Base-by-base conservation (phyloP, 2,797 vertebrate genomes). In the Prionace glauca region DNA sequence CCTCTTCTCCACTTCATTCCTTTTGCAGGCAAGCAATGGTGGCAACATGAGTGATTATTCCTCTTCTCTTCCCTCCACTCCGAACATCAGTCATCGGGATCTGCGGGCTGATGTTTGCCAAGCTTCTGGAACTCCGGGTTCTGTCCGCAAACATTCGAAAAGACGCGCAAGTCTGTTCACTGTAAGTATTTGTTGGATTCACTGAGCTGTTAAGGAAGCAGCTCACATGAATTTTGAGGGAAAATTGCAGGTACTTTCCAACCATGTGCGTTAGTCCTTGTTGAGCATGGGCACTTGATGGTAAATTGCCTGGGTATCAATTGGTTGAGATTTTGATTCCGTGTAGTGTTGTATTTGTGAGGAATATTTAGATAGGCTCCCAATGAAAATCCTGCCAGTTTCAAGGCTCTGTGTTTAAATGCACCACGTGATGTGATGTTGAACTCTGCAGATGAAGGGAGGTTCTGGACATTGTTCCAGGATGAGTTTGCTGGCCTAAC, bases 21-120 rank as follows among this genome's bases (percentile, higher is more conserved):
- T 22, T 87, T 96, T 77, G 65, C 98, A 99, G 99, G 97, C 98
- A 96, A 98, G 97, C 97, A 99, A 99, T 0, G 99, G 98, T 0
- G 98, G 98, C 96, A 98, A 98, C 96, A 97, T 97, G 96, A 98
- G 98, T 12, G 98, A 99, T 97, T 98, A 98, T 97, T 98, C 98
- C 41, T 98, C 98, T 96, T 99, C 99, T 18, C 97, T 99, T 96
- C 99, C 99, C 0, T 99, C 99, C 96, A 99, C 99, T 16, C 99
- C 99, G n/a, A 98, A 99, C 91, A 97, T 99, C 62, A 97, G 97
- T 96, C 99, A 99, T 97, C 98, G 98, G 96, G 99, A 99, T 95
- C 97, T 99, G 96, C 97, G 98, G 94, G 96, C 97, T 0, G 97
- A 98, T 65, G 97, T 98, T 77, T 97, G 97, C 0, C 98, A 98